Percentiles rank a stretch among this genome's conserved stretches.
Evolutionary conservation across 2,113 vertebrate genomes (phyloP).

Genomic region (Amphiprion ocellaris): DNA sequence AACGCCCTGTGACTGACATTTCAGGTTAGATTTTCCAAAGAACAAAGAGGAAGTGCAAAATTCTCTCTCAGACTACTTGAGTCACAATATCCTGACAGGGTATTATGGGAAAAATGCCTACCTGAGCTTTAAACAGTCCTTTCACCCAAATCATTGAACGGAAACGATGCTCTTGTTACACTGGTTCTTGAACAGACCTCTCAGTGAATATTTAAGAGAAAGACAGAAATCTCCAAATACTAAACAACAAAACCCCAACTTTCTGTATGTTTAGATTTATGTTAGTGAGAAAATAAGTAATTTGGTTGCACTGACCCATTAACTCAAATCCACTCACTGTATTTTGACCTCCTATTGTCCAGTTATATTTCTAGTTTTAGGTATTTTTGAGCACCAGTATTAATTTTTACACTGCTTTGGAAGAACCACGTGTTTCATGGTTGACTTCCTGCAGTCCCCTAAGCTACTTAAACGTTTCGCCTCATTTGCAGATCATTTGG

Average conservation of each 20-base stretch:
- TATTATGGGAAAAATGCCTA: too few relatives aligned
- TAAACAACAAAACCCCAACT: neutral
- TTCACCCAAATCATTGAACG: too few relatives aligned
- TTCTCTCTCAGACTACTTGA: too few relatives aligned
- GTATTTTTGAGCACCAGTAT: neutral
- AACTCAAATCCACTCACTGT: neutral
- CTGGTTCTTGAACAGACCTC: too few relatives aligned
- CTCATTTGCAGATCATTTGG: conserved; percentile 22
- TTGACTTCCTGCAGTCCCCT: neutral
- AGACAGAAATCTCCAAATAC: neutral
- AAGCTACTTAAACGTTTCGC: conserved; percentile 3
- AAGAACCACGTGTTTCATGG: neutral
- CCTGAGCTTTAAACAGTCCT: too few relatives aligned
- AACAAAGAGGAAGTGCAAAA: too few relatives aligned
- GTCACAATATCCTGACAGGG: too few relatives aligned
- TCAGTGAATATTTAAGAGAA: neutral
- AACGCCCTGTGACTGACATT: too few relatives aligned
- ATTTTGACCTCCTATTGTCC: too few relatives aligned
- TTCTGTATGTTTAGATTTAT: neutral
- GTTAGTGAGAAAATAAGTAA: neutral
- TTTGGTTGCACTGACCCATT: conserved; percentile 8
- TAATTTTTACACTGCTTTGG: neutral
- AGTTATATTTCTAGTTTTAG: neutral
- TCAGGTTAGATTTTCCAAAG: too few relatives aligned
- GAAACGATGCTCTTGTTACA: too few relatives aligned